Conservation (phyloP, 2,888 invertebrate genomes). For the Oxystoma pomonae region DNA sequence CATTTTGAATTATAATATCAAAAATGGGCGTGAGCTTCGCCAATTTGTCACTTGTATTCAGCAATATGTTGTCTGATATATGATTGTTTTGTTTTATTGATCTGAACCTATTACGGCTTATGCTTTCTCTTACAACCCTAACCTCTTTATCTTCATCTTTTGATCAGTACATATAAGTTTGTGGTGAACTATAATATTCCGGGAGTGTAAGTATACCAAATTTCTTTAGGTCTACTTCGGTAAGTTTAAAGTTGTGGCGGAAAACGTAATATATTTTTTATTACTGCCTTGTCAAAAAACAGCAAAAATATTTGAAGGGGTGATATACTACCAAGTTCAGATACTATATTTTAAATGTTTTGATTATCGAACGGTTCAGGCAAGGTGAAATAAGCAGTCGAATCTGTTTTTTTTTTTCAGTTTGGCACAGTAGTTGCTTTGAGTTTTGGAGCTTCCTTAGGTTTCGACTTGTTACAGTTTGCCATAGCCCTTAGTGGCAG, state of each 20-base stretch:
- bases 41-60: background rate
- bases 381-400: no score
- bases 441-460: conserved; percentile 2
- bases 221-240: background rate
- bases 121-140: conserved; percentile 2
- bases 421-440: conserved; percentile 6
- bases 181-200: conserved; percentile 11
- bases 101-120: background rate
- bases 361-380: background rate
- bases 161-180: conserved; percentile 13
- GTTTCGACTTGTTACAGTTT: conserved; percentile 6
- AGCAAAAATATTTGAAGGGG: background rate
- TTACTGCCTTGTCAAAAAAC: conserved; percentile 6
- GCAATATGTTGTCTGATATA: background rate
- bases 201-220: conserved; percentile 12
- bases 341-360: background rate
- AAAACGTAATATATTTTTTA: background rate
- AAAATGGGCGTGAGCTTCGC: conserved; percentile 4
- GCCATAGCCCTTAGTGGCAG: conserved; percentile 14
- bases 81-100: background rate
- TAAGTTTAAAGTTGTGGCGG: background rate
- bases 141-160: conserved; percentile 1
- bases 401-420: conserved; percentile 1
- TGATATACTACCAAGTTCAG: background rate
- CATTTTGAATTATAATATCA: conserved; percentile 7